Base-by-base conservation (phyloP, 2,888 invertebrate species). In the Panopea generosa region DNA sequence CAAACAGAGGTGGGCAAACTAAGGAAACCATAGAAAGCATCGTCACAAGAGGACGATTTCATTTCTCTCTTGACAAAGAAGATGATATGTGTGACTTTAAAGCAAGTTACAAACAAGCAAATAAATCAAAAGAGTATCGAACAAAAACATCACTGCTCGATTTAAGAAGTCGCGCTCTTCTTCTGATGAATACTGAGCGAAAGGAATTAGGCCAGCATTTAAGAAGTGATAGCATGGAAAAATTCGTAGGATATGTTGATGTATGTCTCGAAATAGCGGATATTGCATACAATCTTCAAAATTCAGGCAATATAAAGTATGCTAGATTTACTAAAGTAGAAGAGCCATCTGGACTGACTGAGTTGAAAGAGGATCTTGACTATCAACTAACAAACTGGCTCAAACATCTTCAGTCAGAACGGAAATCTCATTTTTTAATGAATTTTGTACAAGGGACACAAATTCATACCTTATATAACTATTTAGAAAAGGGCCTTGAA, bases 1-100 rank as follows among this genome's bases (percentile, higher is more conserved):
- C 86, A 27, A 86, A 86, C 59, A 72, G 84, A 50, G 83, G 84
- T 20, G 83, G 82, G 57, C 76, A 76, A 20, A 86, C 83, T 18
- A 82, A 75, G 62, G 82, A 86, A 62, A 76, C 77, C 0, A 77
- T 86, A 45, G 63, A 75, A 27, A 82, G 62, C 33, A 81, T 86
- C 20, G 33, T 84, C 1, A 62, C 47, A 7, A 67, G 53, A 6
- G 85, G 84, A 9, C 68, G 66, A 9, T 84, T 84, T 50, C 7
- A 18, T 22, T 81, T 85, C 22, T 16, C 11, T 16, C 29, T 85
- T 1, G n/a, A 53, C 16, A 7, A 49, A 1, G 57, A 68, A 2
- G 29, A 11, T n/a, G 50, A 66, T 22, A 22, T 16, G 0, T 72
- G 82, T 66, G 50, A 72, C 1, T 29, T 76, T 38, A 52, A 14